Base-by-base conservation (phyloP, 1,140 invertebrate genomes). In the Asbolus verrucosus region DNA sequence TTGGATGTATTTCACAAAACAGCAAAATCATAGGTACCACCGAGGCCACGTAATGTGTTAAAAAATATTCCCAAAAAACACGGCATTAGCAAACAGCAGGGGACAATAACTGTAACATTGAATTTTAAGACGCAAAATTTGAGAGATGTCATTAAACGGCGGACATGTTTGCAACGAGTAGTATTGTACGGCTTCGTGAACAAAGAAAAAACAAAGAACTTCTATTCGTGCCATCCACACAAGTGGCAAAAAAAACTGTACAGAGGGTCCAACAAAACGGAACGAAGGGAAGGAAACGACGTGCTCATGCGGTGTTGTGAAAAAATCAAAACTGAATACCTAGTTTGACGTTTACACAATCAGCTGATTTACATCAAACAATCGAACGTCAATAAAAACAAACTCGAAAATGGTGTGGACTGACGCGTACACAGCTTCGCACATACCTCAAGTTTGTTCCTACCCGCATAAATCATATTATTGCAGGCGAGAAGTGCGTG, bases 401-500 rank as follows among this genome's bases (percentile, higher is more conserved):
- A 65, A 16, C 11, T 24, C 16, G 14, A 38, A 59, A 13, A 14
- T 21, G 14, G 11, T 30, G 1, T 13, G 8, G 11, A 14, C 11
- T 6, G 14, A 8, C 43, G 21, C 15, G 9, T 11, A 50, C 63
- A 15, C n/a, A 9, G 14, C 19, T 30, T 31, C 16, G 15, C 14
- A 75, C 81, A 80, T 75, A 85, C 85, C 83, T 86, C 85, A 76
- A 86, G 85, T 81, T 85, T 86, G 81, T 84, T 86, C 81, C 85
- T 83, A 75, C 81, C 83, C 78, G 84, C 85, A 82, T 84, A 83
- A 77, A 79, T 82, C 85, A 86, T 86, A 71, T 59, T 76, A 74
- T 24, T 50, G 39, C 41, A 65, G 63, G 63, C 39, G 50, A 38
- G 71, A 18, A 71, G 43, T 67, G 62, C 67, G 46, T 41, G 54